Evolutionary conservation across 2,797 vertebrate species (phyloP).

Genomic region (Buceros bicornis): DNA sequence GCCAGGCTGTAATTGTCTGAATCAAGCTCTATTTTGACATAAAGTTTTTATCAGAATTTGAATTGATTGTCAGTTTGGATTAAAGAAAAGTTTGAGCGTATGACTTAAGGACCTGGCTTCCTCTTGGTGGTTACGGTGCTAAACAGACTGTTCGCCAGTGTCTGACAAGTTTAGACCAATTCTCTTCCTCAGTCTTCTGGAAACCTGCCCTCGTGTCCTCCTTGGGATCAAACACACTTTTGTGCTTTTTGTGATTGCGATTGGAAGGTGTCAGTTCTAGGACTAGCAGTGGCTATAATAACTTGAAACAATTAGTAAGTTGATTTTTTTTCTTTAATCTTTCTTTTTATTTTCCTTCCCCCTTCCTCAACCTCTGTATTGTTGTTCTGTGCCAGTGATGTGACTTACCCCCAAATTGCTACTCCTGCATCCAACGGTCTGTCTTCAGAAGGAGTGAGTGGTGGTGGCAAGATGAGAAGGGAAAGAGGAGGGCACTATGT

Average conservation of each 20-base stretch:
- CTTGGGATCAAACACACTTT: not conserved
- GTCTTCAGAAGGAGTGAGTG: conserved; percentile 79
- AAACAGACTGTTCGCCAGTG: not conserved
- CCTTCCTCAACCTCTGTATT: not conserved
- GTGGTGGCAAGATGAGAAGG: conserved; percentile 92
- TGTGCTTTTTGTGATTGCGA: not conserved
- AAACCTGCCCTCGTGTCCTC: conserved; percentile 17
- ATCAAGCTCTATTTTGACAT: conserved; percentile 29
- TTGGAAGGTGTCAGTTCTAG: not conserved
- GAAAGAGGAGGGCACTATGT: conserved; percentile 84
- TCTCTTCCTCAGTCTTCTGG: not conserved
- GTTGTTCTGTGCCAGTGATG: conserved; percentile 69
- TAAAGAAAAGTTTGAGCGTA: conserved; percentile 32
- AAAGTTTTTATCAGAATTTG: not conserved
- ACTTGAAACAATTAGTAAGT: not conserved
- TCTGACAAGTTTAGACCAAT: not conserved
- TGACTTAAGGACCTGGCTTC: conserved; percentile 25
- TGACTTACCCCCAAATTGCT: conserved; percentile 85
- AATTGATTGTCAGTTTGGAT: conserved; percentile 54
- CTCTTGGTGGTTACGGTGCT: not conserved
- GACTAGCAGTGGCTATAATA: not conserved
- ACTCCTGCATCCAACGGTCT: conserved; percentile 87
- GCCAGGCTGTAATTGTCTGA: not conserved
- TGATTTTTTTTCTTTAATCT: not conserved
- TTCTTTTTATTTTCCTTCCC: not conserved